Evolutionary conservation across 2,888 invertebrate species (phyloP).

Genomic region (Diadegma fenestrale): DNA sequence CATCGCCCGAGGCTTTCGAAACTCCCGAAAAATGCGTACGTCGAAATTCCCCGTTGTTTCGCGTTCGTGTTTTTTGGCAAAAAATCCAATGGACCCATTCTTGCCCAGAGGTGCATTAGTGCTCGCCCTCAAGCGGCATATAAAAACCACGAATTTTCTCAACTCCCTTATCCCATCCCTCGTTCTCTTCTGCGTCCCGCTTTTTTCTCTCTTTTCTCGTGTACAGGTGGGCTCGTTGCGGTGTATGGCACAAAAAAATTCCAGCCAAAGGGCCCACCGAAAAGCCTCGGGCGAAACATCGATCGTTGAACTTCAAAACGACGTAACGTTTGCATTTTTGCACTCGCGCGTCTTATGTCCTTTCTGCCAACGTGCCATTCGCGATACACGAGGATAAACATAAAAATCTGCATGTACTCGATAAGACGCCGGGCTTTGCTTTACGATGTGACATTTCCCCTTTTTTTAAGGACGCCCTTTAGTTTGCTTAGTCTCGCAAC

Average conservation of each 20-base stretch:
- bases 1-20: slow-evolving; percentile 40
- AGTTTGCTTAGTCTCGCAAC: not conserved
- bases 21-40: slow-evolving; percentile 42
- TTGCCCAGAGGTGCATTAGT: slow-evolving; percentile 57
- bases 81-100: slow-evolving; percentile 29
- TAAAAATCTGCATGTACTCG: not conserved
- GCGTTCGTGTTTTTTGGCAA: slow-evolving; percentile 44
- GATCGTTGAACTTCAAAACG: not conserved
- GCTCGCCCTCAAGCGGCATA: slow-evolving; percentile 50
- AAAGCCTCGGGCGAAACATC: slow-evolving; percentile 34
- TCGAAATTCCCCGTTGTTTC: slow-evolving; percentile 43
- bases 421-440: not conserved
- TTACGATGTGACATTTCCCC: not conserved
- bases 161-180: not conserved
- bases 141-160: slow-evolving; percentile 36
- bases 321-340: not conserved
- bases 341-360: not conserved
- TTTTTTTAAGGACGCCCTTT: not conserved
- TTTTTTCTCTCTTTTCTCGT: slow-evolving; percentile 19
- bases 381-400: not conserved
- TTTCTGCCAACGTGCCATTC: not conserved
- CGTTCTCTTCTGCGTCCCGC: not conserved
- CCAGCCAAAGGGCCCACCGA: slow-evolving; percentile 59
- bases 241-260: slow-evolving; percentile 67
- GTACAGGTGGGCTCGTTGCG: slow-evolving; percentile 59